phyloP scores from a whole-genome alignment of 2,797 vertebrate species.

The Emys orbicularis region DNA sequence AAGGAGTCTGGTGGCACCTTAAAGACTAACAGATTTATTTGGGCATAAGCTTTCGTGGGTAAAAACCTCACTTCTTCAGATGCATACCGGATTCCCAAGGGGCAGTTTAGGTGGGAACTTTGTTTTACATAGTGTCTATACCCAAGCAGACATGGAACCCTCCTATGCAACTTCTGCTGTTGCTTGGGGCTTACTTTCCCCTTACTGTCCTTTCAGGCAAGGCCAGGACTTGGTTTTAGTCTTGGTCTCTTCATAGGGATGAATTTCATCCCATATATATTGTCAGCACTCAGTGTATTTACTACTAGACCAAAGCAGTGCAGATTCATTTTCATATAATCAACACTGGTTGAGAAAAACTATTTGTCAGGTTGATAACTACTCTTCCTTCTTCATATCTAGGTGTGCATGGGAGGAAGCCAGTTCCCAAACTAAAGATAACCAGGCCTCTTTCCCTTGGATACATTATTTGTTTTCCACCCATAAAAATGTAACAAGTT shows the following conservation, averaged over 20 bases:
- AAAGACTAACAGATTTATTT: too few relatives aligned
- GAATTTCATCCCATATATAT: background rate
- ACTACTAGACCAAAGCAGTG: background rate
- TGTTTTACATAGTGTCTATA: background rate
- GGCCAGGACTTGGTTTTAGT: background rate
- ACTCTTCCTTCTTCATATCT: background rate
- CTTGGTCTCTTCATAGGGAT: background rate
- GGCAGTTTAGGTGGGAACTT: background rate
- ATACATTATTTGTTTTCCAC: conserved; percentile 4
- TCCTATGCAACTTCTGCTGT: background rate
- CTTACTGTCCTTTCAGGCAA: background rate
- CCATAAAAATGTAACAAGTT: background rate
- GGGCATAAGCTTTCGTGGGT: too few relatives aligned
- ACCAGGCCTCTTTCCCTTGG: background rate
- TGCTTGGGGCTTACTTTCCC: accelerated
- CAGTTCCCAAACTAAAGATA: background rate
- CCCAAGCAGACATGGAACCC: background rate
- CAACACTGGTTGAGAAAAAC: background rate
- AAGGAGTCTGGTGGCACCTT: too few relatives aligned
- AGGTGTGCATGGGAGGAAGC: background rate
- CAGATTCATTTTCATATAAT: background rate
- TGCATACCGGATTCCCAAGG: background rate
- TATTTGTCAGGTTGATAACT: background rate
- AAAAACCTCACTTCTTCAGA: too few relatives aligned
- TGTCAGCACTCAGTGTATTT: background rate